Evolutionary conservation across 2,797 vertebrate species (phyloP).

Genomic region (Pachyuromys duprasi): DNA sequence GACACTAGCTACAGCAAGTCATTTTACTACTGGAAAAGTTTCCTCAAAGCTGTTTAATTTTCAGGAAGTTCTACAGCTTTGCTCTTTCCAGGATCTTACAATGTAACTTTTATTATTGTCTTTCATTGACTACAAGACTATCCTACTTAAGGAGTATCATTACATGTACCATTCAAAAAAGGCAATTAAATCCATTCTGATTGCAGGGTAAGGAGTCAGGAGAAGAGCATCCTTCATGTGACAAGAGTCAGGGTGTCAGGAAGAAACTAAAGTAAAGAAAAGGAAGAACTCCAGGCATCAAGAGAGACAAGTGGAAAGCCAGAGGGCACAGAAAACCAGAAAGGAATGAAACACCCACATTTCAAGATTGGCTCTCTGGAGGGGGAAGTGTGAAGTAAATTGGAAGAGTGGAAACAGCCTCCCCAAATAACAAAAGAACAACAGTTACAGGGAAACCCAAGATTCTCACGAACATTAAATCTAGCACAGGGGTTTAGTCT

Average conservation of each 20-base stretch:
- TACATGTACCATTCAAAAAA: not conserved
- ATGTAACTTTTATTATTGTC: not conserved
- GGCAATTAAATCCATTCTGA: not conserved
- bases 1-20: not conserved
- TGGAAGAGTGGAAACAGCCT: not conserved
- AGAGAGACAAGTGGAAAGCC: not conserved
- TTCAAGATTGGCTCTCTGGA: not conserved
- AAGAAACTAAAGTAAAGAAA: no score
- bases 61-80: not conserved
- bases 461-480: not conserved
- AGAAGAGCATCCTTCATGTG: not conserved
- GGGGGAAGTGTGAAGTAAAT: not conserved
- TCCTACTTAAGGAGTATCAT: conserved; percentile 30
- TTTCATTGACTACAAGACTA: conserved; percentile 33
- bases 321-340: not conserved
- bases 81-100: not conserved
- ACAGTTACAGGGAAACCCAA: not conserved
- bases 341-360: not conserved
- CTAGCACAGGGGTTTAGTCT: not conserved
- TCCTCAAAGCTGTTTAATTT: conserved; percentile 12
- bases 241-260: not conserved
- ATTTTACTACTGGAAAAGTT: conserved; percentile 12
- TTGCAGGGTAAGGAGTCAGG: not conserved
- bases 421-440: not conserved
- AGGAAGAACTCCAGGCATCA: not conserved